Evolutionary conservation across 2,797 vertebrate genomes (phyloP), one percentile per base, ranked within the genome.

Genomic region (Jordanella pulchra): DNA sequence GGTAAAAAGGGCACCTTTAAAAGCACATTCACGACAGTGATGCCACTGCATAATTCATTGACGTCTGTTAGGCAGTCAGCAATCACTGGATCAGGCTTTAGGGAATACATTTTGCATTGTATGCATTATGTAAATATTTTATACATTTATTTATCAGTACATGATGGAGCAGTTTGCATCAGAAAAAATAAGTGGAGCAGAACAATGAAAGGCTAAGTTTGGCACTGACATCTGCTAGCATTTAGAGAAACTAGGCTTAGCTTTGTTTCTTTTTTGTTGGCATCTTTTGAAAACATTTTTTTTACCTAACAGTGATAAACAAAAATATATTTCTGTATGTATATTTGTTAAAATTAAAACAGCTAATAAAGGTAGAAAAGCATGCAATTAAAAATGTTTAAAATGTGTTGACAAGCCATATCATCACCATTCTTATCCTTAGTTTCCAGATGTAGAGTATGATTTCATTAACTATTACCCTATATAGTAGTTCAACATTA

Each of bases 61-160:
- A 80, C 69, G 82, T 84, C 88, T 91, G 88, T 76, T 90, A 77
- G 1, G 72, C 84, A 80, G 73, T 82, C 79, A 79, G 84, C 77
- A 86, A 86, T 89, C 86, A 85, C 79, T 27, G 70, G 63, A 42
- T 66, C 66, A 79, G 66, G 77, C 86, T 84, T 84, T 32, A 25
- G 87, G 86, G 88, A 88, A 82, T 84, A 81, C 17, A 53, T 81
- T 85, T 87, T 85, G 84, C 82, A 87, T 86, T 79, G 80, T 85
- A 84, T 86, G 77, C 83, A 83, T 87, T 87, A 89, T 89, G 86
- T 76, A 85, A 85, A 89, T 89, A 32, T 64, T 79, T 77, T 65
- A 86, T 89, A 73, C 83, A 87, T 92, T 69, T 86, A 91, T 89
- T 85, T 84, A 89, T 89, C 55, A 81, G 77, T 67, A 86, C 86